Conservation (phyloP, 2,113 vertebrate species). For the Tringa solitaria region DNA sequence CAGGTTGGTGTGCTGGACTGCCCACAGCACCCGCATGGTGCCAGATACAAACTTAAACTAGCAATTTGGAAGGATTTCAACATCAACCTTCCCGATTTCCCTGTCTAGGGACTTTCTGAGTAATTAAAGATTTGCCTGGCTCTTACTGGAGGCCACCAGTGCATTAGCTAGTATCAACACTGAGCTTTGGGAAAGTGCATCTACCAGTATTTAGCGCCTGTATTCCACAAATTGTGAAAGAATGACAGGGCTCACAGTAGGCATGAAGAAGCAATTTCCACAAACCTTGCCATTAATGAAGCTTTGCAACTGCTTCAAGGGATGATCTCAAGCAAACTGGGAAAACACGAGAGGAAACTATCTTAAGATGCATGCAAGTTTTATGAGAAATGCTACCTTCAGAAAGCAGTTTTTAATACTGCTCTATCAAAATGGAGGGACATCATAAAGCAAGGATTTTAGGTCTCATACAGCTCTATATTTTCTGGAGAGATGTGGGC, state of each 20-base stretch:
- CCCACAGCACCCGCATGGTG: conserved; percentile 30
- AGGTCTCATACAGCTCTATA: not conserved
- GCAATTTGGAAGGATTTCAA: conserved; percentile 64
- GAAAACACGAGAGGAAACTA: not conserved
- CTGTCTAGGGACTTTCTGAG: not conserved
- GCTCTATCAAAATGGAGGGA: not conserved
- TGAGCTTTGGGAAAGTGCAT: not conserved
- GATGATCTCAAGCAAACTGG: not conserved
- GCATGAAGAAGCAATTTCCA: not conserved
- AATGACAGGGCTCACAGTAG: not conserved
- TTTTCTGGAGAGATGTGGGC: not conserved
- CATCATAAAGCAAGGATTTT: not conserved
- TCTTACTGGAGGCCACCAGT: not conserved
- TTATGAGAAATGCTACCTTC: not conserved
- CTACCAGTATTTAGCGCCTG: not conserved
- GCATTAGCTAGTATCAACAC: not conserved
- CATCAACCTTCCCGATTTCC: conserved; percentile 1
- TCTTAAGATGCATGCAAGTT: not conserved
- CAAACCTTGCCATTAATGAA: not conserved
- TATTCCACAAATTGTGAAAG: not conserved
- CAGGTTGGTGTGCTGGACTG: not conserved
- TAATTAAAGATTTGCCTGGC: not conserved
- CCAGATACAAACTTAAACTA: conserved; percentile 49
- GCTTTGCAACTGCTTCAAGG: not conserved
- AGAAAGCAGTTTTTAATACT: not conserved